These are phyloP conservation scores for Petrolisthes manimaculis DNA, from an alignment of 2,888 invertebrate genomes.

Conservation along the genomic window DNA sequence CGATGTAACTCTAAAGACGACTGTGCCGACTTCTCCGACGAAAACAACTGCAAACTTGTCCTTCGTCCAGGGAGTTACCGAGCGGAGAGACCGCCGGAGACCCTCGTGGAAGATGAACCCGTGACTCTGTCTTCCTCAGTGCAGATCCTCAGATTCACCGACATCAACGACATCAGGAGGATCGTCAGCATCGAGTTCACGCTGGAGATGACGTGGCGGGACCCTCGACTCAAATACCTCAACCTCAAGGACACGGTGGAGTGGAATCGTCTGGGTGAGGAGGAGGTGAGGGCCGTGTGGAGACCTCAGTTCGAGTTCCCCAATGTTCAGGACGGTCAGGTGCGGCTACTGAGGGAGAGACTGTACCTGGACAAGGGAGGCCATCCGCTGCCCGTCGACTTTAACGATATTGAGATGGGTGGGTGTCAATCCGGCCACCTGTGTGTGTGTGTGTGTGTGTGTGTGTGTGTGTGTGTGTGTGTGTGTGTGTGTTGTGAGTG, in stretches of 20 bases:
- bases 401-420: constrained; percentile 47
- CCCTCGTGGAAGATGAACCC: constrained; percentile 2
- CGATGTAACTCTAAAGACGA: constrained; percentile 48
- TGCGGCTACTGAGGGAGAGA: constrained; percentile 29
- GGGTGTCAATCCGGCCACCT: not conserved
- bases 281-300: constrained; percentile 35
- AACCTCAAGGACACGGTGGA: constrained; percentile 38
- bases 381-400: constrained; percentile 31
- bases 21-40: constrained; percentile 50
- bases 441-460: too few relatives aligned
- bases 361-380: constrained; percentile 23
- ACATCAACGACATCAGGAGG: constrained; percentile 29
- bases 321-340: constrained; percentile 35
- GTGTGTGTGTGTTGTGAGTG: too few relatives aligned
- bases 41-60: constrained; percentile 33
- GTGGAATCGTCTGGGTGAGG: constrained; percentile 24
- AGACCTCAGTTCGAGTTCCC: constrained; percentile 36
- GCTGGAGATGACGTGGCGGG: constrained; percentile 26
- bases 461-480: too few relatives aligned
- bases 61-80: constrained; percentile 33
- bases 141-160: constrained; percentile 38
- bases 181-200: constrained; percentile 34
- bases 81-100: constrained; percentile 37
- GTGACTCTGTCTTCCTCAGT: constrained; percentile 22
- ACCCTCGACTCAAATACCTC: constrained; percentile 34